Base-by-base conservation (phyloP, 2,888 invertebrate genomes). In the Trichopria drosophilae region DNA sequence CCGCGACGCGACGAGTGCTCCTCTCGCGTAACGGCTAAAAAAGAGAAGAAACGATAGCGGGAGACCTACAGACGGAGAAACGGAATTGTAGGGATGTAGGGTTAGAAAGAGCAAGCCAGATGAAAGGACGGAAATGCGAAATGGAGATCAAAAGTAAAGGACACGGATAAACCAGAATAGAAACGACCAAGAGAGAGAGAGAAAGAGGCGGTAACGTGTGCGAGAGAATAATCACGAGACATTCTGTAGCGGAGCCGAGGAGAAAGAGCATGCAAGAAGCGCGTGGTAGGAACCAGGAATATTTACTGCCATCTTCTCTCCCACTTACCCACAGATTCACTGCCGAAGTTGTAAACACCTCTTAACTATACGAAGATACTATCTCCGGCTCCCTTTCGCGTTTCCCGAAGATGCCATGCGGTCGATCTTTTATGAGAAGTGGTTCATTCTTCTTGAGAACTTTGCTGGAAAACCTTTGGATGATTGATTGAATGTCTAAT, bases 241-340 rank as follows among this genome's bases (percentile, higher is more conserved):
- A n/a, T n/a, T n/a, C n/a, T 15, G 44, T 19, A 41, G 45, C 34
- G 24, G 29, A 42, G 26, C 31, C 36, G 39, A 20, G 41, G 31
- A 40, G 45, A 34, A n/a, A n/a, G n/a, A n/a, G n/a, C n/a, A n/a
- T n/a, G 46, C 24, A 34, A 35, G 28, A 48, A 57, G 52, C 55
- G 57, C 43, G 59, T 61, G 57, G 61, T 54, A 60, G 62, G 59
- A 58, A 64, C 60, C 58, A 59, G 67, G 73, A 75, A 74, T 74
- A 73, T 74, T 73, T 75, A 75, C 74, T 70, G 71, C 72, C 72
- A 73, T 73, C 71, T 72, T 73, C 72, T 73, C 71, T 69, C 67
- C 70, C 73, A 72, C 69, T 73, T 72, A 69, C 69, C 72, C 72
- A 68, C 72, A 72, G 73, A 75, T 75, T 75, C 75, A 73, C 73